Base-by-base conservation (phyloP, 2,797 vertebrate species). In the Scolopax rusticola region DNA sequence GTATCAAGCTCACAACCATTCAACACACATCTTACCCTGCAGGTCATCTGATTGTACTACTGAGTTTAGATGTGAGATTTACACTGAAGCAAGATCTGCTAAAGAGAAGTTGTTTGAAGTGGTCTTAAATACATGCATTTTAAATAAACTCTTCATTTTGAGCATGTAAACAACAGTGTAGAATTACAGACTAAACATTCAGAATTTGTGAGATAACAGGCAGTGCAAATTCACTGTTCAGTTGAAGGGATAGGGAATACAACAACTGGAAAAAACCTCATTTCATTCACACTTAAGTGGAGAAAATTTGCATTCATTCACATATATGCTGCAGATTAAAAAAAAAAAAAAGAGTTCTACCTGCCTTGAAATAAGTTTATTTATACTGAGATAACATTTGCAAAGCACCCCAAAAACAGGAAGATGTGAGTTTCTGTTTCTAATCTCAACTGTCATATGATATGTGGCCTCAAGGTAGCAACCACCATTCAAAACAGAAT, bases 361-460 rank as follows among this genome's bases (percentile, higher is more conserved):
- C 89, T 95, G 48, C 47, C 87, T 97, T 97, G 83, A 74, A 94
- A 92, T 59, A 86, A 96, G 80, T 92, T 94, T 97, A 83, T 97
- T 97, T 97, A 91, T 73, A 87, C 69, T 95, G 93, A 91, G 82
- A 96, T 95, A 97, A 96, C 59, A 93, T 96, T 98, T 94, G 70
- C 75, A 97, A 96, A 89, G 68, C 75, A 97, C 80, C 87, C 67
- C 80, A 97, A 92, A 96, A 98, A 96, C 74, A 96, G 91, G 84
- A 98, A 97, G 85, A 95, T 75, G 38, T 65, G 87, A 65, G 50
- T 95, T 97, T 98, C 97, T 97, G 97, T 95, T 98, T 97, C 95
- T 97, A 95, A 97, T 97, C 95, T 97, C 94, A 93, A 74, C 5
- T 17, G 97, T 91, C 88, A 98, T 93, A 95, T 1, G 92, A 97